phyloP scores from a whole-genome alignment of 2,888 invertebrate species.

The Andrena bucephala region DNA sequence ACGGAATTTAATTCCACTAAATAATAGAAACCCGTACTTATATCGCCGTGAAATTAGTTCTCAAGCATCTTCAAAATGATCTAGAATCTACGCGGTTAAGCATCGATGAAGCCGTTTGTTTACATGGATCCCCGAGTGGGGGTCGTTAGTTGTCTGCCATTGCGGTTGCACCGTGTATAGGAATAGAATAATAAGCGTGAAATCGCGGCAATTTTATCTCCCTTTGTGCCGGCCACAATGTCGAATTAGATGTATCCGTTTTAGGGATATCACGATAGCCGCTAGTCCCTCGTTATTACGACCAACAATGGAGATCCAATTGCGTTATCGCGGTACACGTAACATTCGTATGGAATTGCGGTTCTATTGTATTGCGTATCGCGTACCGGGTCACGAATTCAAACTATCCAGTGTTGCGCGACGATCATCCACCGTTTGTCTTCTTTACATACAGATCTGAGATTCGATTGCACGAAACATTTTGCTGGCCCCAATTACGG shows the following conservation, averaged over 20 bases:
- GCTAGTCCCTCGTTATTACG: slow-evolving; percentile 40
- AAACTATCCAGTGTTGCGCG: slow-evolving; percentile 35
- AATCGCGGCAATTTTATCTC: slow-evolving; percentile 15
- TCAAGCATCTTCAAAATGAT: not conserved
- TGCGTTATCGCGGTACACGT: slow-evolving; percentile 52
- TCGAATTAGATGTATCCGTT: slow-evolving; percentile 46
- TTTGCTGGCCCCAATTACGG: not conserved
- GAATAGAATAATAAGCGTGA: slow-evolving; percentile 15
- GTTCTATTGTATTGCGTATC: slow-evolving; percentile 63
- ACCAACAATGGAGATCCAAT: slow-evolving; percentile 55
- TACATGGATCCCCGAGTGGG: too few species aligned
- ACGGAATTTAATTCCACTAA: not conserved
- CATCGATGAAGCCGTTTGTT: not conserved
- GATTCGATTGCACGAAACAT: slow-evolving; percentile 4
- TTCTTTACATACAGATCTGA: slow-evolving; percentile 11
- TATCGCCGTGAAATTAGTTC: too few species aligned
- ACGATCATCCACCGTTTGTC: slow-evolving; percentile 31
- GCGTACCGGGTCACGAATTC: slow-evolving; percentile 40
- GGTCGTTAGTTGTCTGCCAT: not conserved
- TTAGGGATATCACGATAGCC: slow-evolving; percentile 37
- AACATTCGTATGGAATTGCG: slow-evolving; percentile 51
- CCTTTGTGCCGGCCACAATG: slow-evolving; percentile 16
- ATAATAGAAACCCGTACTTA: not conserved
- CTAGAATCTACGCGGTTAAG: not conserved
- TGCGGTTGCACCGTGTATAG: not conserved